Evolutionary conservation across 2,888 invertebrate genomes (phyloP).

Genomic region (Melinaea marsaeus): DNA sequence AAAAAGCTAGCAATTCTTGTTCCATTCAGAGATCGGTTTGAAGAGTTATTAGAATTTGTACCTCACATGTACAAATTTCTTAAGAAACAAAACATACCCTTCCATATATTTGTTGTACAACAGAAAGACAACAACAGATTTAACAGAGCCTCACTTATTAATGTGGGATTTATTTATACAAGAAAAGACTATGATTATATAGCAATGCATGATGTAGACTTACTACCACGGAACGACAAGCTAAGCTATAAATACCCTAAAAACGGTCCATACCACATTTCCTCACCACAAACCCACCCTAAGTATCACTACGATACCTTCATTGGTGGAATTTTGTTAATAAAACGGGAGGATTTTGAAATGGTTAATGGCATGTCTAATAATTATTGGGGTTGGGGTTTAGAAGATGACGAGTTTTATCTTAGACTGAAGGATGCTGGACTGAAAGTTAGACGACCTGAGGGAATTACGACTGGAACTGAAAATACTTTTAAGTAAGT

Average conservation of each 20-base stretch:
- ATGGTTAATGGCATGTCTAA: slow-evolving; percentile 97
- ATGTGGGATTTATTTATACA: slow-evolving; percentile 91
- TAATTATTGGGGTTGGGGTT: slow-evolving; percentile 99
- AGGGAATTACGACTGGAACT: slow-evolving; percentile 88
- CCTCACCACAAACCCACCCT: slow-evolving; percentile 96
- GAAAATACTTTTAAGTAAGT: slow-evolving; percentile 89
- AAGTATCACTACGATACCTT: slow-evolving; percentile 95
- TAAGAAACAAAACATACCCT: slow-evolving; percentile 85
- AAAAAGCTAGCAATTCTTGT: slow-evolving; percentile 89
- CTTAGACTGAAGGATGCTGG: slow-evolving; percentile 92
- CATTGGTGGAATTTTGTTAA: slow-evolving; percentile 96
- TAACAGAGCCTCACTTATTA: slow-evolving; percentile 97
- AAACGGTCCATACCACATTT: slow-evolving; percentile 89
- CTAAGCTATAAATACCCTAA: slow-evolving; percentile 85
- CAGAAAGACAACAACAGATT: slow-evolving; percentile 94
- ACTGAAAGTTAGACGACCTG: slow-evolving; percentile 84
- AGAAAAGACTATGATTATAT: slow-evolving; percentile 91
- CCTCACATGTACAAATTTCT: slow-evolving; percentile 93
- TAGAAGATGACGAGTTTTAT: slow-evolving; percentile 99
- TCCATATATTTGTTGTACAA: slow-evolving; percentile 93
- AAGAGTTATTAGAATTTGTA: slow-evolving; percentile 94
- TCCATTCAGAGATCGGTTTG: slow-evolving; percentile 96
- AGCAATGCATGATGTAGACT: slow-evolving; percentile 99
- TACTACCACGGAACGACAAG: slow-evolving; percentile 92
- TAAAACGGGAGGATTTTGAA: slow-evolving; percentile 88